A percentile compares a stretch with the other conserved stretches of the same genome.
These are phyloP conservation scores for Gallinago media DNA, from an alignment of 2,113 vertebrate species.

Conservation along the genomic window DNA sequence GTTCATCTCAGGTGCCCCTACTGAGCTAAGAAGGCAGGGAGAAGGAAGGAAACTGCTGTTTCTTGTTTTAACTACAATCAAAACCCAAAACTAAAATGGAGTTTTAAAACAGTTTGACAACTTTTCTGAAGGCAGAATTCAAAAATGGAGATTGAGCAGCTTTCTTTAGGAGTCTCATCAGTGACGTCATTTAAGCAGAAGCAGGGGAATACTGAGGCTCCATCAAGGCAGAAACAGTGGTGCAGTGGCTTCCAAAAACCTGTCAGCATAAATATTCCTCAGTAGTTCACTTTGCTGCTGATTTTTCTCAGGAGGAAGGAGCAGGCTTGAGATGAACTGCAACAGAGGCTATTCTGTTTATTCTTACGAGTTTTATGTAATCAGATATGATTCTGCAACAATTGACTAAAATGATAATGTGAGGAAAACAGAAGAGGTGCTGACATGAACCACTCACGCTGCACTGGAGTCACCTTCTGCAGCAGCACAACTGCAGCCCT, in stretches of 20 bases:
- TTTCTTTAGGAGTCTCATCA: neutral
- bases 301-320: neutral
- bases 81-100: neutral
- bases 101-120: neutral
- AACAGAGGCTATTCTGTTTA: neutral
- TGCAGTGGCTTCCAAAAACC: neutral
- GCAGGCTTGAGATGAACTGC: neutral
- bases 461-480: neutral
- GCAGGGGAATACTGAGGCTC: neutral
- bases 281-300: neutral
- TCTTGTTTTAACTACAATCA: neutral
- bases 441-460: neutral
- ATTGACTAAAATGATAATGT: neutral
- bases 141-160: neutral
- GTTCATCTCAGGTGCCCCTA: neutral
- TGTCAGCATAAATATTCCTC: neutral
- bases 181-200: neutral
- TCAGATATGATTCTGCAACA: neutral
- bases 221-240: neutral
- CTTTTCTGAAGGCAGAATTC: neutral
- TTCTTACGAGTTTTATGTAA: neutral
- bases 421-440: neutral
- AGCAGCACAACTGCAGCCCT: rapidly evolving
- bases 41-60: neutral
- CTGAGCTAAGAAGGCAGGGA: neutral